Conservation (phyloP, 2,797 vertebrate species). For the Sebastes oblongus region DNA sequence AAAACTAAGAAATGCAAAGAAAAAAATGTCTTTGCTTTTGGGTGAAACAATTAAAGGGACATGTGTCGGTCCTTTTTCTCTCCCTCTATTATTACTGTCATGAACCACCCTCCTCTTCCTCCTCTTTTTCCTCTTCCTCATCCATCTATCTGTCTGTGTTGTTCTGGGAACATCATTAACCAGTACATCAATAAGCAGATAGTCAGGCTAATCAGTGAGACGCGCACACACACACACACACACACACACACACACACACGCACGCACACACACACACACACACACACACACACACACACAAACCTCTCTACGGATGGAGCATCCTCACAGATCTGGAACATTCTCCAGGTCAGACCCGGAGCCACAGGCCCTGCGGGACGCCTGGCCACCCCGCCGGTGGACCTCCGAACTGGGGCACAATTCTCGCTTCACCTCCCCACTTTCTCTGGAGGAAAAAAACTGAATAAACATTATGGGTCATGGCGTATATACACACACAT, state of each 20-base stretch:
- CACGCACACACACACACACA: background rate
- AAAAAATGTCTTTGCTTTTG: background rate
- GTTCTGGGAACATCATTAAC: constrained; percentile 51
- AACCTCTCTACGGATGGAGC: constrained; percentile 16
- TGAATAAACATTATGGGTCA: constrained; percentile 30
- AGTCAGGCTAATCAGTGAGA: constrained; percentile 39
- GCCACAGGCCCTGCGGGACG: constrained; percentile 39
- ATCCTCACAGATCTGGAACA: constrained; percentile 58
- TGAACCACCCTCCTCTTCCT: background rate
- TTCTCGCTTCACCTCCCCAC: constrained; percentile 11
- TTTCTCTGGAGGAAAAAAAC: constrained; percentile 19
- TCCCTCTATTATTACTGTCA: background rate
- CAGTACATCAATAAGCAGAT: constrained; percentile 41
- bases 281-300: constrained; percentile 22
- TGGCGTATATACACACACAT: constrained; percentile 24
- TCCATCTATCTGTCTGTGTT: background rate
- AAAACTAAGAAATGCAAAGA: background rate
- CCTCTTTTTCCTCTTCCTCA: background rate
- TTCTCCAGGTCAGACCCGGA: constrained; percentile 47
- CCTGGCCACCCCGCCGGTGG: constrained; percentile 31
- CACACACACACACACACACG: constrained; percentile 17
- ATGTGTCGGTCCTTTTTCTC: background rate
- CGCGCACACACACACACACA: constrained; percentile 16
- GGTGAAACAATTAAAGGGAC: background rate
- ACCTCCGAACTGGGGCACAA: constrained; percentile 18